Percentiles rank a stretch among this genome's conserved stretches.
phyloP scores from a whole-genome alignment of 2,888 invertebrate genomes.

The Thecophora atra region DNA sequence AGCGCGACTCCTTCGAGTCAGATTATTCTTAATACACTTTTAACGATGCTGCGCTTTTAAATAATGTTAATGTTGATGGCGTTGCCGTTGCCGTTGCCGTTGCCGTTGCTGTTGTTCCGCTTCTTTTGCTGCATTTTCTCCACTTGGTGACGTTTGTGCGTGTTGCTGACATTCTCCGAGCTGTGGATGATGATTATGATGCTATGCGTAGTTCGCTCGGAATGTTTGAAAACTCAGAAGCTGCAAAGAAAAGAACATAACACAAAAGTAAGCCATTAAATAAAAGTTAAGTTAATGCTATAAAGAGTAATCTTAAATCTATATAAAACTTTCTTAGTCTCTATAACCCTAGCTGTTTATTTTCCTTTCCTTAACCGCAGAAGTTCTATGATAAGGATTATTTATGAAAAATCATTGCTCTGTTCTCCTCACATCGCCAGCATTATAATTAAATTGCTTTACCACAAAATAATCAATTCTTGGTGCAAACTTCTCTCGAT shows the following conservation, averaged over 20 bases:
- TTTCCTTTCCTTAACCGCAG: background rate
- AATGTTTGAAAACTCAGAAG: slow-evolving; percentile 14
- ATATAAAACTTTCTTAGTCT: background rate
- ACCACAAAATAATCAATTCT: slow-evolving; percentile 38
- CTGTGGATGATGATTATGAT: slow-evolving; percentile 33
- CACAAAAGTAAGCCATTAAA: slow-evolving; percentile 1
- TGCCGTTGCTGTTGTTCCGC: slow-evolving; percentile 14
- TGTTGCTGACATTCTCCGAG: slow-evolving; percentile 33
- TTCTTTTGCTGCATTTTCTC: slow-evolving; percentile 5
- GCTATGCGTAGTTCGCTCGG: slow-evolving; percentile 18
- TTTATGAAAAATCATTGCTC: slow-evolving; percentile 21
- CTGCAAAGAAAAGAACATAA: slow-evolving; percentile 30
- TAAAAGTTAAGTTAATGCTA: background rate
- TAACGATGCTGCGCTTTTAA: slow-evolving; percentile 32
- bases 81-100: slow-evolving; percentile 12
- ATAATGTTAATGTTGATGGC: slow-evolving; percentile 30
- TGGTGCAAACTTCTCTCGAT: background rate
- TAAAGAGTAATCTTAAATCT: background rate
- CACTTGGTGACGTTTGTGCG: background rate
- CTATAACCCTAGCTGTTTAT: background rate
- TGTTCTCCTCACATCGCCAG: slow-evolving; percentile 34
- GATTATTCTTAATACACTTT: slow-evolving; percentile 39
- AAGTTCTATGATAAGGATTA: slow-evolving; percentile 4
- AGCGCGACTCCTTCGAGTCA: slow-evolving; percentile 31
- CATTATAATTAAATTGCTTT: slow-evolving; percentile 44